Conservation (phyloP, 2,113 vertebrate genomes). For the Ctenomys sociabilis region DNA sequence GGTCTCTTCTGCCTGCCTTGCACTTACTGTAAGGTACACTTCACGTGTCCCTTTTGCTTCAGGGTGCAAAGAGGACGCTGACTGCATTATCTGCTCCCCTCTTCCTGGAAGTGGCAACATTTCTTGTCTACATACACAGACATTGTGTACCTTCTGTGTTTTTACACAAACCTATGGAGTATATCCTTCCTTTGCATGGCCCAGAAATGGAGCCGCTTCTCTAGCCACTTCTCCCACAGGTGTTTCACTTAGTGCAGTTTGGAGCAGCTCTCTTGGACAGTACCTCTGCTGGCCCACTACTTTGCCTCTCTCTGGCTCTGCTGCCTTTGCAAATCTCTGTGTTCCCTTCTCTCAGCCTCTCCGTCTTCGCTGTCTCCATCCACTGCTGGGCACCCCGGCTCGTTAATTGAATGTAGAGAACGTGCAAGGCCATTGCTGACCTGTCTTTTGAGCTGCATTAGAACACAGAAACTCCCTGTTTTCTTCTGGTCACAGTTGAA, state of each 20-base stretch:
- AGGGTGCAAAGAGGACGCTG: rapidly evolving
- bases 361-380: neutral
- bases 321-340: neutral
- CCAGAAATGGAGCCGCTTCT: neutral
- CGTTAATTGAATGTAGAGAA: too few species aligned
- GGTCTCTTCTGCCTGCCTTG: neutral
- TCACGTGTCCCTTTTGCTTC: neutral
- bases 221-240: neutral
- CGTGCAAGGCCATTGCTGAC: too few species aligned
- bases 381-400: too few species aligned
- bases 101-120: neutral
- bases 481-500: too few species aligned
- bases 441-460: too few species aligned
- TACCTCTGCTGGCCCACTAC: neutral
- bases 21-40: neutral
- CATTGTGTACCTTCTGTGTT: neutral
- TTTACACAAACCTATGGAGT: neutral
- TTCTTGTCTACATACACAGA: neutral
- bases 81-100: neutral
- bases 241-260: neutral
- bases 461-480: too few species aligned
- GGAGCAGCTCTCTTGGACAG: neutral
- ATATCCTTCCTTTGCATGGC: neutral
- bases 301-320: neutral
- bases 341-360: neutral